Conservation (phyloP, 1,140 invertebrate species). For the Aphidius ervi region DNA sequence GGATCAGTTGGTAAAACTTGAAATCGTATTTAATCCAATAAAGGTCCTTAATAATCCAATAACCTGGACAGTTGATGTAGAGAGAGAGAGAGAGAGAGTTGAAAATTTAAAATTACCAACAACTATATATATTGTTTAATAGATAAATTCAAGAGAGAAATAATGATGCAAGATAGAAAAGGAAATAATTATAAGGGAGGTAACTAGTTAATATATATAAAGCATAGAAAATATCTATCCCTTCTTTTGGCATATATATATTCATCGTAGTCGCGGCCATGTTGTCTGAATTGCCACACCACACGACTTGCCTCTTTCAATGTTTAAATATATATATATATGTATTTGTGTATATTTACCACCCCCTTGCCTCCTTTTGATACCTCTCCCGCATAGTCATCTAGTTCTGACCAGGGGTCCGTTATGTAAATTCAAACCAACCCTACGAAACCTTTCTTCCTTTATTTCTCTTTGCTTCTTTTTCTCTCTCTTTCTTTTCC, state of each 20-base stretch:
- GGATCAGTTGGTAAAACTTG: slow-evolving; percentile 26
- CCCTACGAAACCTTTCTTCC: slow-evolving; percentile 32
- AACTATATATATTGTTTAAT: too few relatives aligned
- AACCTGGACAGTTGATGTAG: slow-evolving; percentile 28
- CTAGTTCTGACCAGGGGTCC: slow-evolving; percentile 50
- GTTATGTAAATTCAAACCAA: slow-evolving; percentile 53
- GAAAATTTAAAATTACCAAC: too few relatives aligned
- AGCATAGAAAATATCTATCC: slow-evolving; percentile 32
- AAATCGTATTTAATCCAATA: slow-evolving; percentile 50
- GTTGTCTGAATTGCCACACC: slow-evolving; percentile 51
- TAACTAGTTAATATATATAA: slow-evolving; percentile 16
- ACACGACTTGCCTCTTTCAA: not conserved
- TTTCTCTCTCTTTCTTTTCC: slow-evolving; percentile 28
- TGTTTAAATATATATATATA: too few relatives aligned
- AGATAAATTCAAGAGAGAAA: not conserved
- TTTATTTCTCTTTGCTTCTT: slow-evolving; percentile 31
- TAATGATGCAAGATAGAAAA: not conserved
- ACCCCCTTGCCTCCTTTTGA: slow-evolving; percentile 48
- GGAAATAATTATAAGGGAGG: slow-evolving; percentile 20
- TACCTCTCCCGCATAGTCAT: slow-evolving; percentile 45
- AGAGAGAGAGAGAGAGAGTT: too few relatives aligned
- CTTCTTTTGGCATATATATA: slow-evolving; percentile 29
- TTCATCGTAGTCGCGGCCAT: slow-evolving; percentile 47
- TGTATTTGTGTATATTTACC: too few relatives aligned
- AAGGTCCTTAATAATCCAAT: slow-evolving; percentile 53